These are phyloP conservation scores for Drosophila atripex DNA, from an alignment of 2,888 invertebrate species.

Conservation along the genomic window DNA sequence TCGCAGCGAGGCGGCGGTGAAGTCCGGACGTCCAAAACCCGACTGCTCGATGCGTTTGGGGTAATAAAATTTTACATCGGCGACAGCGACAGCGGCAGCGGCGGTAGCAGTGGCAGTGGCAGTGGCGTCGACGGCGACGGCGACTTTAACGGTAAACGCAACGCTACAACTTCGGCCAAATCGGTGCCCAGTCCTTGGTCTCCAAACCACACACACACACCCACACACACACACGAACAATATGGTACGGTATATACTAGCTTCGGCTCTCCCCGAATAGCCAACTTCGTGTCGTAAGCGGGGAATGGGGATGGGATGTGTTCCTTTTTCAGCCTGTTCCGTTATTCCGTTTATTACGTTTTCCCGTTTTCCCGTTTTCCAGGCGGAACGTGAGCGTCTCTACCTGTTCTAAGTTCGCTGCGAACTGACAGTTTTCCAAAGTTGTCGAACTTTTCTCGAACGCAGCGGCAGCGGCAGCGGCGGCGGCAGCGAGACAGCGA, in stretches of 20 bases:
- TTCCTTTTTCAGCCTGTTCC: constrained; percentile 16
- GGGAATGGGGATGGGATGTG: neutral
- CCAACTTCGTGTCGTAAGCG: neutral
- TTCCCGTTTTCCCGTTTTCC: constrained; percentile 32
- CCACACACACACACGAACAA: neutral
- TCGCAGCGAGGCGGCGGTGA: constrained; percentile 72
- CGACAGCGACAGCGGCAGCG: constrained; percentile 29
- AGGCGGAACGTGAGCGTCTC: constrained; percentile 83
- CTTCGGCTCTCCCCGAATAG: neutral
- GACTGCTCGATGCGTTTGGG: constrained; percentile 80
- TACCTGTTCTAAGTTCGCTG: constrained; percentile 85
- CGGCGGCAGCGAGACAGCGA: constrained; percentile 69
- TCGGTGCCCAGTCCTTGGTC: constrained; percentile 1
- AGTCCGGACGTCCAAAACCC: constrained; percentile 79
- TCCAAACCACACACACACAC: neutral
- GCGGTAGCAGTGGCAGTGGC: constrained; percentile 24
- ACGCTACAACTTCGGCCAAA: neutral
- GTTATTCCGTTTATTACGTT: constrained; percentile 30
- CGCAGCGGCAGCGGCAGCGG: constrained; percentile 55
- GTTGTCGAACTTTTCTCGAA: constrained; percentile 83
- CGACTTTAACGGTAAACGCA: constrained; percentile 2
- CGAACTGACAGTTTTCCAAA: constrained; percentile 85
- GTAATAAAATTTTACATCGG: constrained; percentile 80
- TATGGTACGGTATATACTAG: neutral
- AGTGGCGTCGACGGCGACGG: neutral